A percentile compares a stretch with the other conserved stretches of the same genome.
Evolutionary conservation across 2,797 vertebrate species (phyloP).

Genomic region (Mionectes olivaceus): DNA sequence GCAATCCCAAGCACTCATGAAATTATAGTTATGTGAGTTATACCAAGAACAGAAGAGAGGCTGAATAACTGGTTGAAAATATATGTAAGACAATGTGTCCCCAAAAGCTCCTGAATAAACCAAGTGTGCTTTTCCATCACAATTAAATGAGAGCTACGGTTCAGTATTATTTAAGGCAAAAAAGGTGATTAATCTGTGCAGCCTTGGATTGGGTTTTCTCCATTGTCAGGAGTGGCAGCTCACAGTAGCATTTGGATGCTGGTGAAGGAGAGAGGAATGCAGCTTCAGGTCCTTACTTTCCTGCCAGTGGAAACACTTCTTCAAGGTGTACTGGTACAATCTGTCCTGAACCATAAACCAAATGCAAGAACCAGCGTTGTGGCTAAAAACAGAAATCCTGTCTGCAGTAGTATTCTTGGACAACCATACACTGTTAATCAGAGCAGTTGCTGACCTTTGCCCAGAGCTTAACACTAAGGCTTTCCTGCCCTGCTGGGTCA

Average conservation of each 20-base stretch:
- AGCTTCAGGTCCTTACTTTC: background rate
- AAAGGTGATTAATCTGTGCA: background rate
- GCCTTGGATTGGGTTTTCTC: background rate
- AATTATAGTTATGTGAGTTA: background rate
- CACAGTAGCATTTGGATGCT: background rate
- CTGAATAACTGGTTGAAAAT: constrained; percentile 13
- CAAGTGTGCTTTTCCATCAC: background rate
- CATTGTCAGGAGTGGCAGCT: background rate
- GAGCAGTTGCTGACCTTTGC: background rate
- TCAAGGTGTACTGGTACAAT: background rate
- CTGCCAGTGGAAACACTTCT: background rate
- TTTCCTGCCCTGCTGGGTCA: background rate
- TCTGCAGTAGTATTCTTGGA: background rate
- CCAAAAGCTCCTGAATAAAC: background rate
- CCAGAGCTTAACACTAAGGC: background rate
- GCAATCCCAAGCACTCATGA: background rate
- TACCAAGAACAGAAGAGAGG: background rate
- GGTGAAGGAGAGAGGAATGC: background rate
- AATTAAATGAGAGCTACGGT: background rate
- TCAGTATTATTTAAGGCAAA: background rate
- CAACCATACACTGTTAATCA: background rate
- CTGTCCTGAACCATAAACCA: background rate
- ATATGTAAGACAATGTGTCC: background rate
- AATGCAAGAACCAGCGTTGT: background rate
- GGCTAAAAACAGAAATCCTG: background rate